Base-by-base conservation (phyloP, 2,888 invertebrate species). In the Erebia palarica region DNA sequence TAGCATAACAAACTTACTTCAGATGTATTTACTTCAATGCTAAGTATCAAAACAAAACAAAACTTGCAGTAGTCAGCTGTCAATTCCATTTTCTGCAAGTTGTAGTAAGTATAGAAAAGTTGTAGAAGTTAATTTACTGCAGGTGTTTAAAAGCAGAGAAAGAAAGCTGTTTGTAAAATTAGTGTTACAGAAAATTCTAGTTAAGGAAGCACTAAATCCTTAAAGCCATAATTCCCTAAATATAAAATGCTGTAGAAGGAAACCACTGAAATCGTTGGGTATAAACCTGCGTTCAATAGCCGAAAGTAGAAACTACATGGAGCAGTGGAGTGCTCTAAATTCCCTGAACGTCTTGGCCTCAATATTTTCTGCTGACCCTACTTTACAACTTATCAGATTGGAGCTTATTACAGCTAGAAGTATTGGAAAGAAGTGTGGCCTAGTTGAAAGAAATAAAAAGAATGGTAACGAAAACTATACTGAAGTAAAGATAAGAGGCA, bases 311-410 rank as follows among this genome's bases (percentile, higher is more conserved):
- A 60, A 47, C 61, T 47, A 61, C 63, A 65, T 65, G 16, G 65
- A 36, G 65, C 65, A 36, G n/a, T 10, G 51, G 53, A 65, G 64
- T 65, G 64, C 64, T 65, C 64, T 51, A 60, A 65, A 65, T 65
- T 65, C 63, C 42, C 44, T 59, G 42, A 59, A 60, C 65, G 55
- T 70, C 65, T 61, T 61, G 60, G 66, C 59, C 70, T 61, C 42
- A 60, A 60, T 21, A 70, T 55, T 70, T 66, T 66, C 65, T 70
- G 65, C 70, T 60, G 60, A 66, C 66, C 70, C 59, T 65, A 65
- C 65, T 51, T 65, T 36, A 51, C 14, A 65, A 70, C 44, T 70
- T 60, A 65, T 61, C 66, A 60, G 65, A 70, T 65, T 55, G 53
- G 42, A 65, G 16, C 65, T 53, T 65, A 65, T 55, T 65, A 42